These are phyloP conservation scores for Falco naumanni DNA, from an alignment of 2,797 vertebrate species.

Conservation along the genomic window DNA sequence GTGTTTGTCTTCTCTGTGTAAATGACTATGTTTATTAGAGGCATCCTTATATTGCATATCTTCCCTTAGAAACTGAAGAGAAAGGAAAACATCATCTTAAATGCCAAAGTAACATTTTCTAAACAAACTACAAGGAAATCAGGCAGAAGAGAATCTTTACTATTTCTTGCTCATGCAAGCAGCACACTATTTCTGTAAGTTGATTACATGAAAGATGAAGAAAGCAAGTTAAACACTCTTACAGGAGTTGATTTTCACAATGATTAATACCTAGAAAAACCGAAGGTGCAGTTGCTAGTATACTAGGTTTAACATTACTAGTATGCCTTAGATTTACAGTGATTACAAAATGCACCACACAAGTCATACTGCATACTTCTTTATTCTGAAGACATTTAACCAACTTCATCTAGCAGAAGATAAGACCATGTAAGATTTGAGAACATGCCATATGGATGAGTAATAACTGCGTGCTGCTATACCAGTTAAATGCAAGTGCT, in stretches of 20 bases:
- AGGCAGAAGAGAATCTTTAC: neutral
- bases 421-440: neutral
- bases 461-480: neutral
- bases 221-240: neutral
- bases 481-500: neutral
- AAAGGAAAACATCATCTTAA: constrained; percentile 28
- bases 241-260: neutral
- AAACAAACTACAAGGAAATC: neutral
- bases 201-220: neutral
- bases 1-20: constrained; percentile 97
- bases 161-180: neutral
- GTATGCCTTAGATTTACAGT: neutral
- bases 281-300: neutral
- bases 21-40: constrained; percentile 94
- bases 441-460: neutral
- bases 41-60: constrained; percentile 95
- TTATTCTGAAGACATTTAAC: neutral
- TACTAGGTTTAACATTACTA: neutral
- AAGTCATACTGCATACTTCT: neutral
- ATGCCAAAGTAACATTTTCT: neutral
- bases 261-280: neutral
- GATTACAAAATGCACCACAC: neutral
- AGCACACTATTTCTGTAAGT: neutral
- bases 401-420: neutral
- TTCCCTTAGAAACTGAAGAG: constrained; percentile 91